Conservation (phyloP, 2,113 vertebrate species). For the Micronycteris hirsuta region DNA sequence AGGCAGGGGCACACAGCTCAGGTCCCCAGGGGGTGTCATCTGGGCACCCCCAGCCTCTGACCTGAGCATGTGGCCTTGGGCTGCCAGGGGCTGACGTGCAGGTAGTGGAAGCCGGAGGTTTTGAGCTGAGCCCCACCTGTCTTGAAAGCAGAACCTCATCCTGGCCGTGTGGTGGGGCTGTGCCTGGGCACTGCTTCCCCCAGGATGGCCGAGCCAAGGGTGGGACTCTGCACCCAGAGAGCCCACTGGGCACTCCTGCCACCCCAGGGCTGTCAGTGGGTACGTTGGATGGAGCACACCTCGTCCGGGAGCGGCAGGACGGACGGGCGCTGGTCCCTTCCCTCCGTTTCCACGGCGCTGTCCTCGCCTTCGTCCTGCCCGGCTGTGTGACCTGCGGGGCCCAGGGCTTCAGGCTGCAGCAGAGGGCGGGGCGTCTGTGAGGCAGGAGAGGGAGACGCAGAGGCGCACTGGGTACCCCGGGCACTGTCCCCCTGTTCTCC, state of each 20-base stretch:
- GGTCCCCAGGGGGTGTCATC: neutral
- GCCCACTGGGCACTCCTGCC: neutral
- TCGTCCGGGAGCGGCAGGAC: fast-evolving
- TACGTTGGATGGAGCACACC: fast-evolving
- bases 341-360: fast-evolving
- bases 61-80: neutral
- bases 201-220: neutral
- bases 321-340: fast-evolving
- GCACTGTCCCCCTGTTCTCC: neutral
- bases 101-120: neutral
- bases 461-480: neutral
- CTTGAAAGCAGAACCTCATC: neutral
- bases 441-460: too few species aligned
- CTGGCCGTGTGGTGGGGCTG: neutral
- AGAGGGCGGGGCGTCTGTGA: neutral
- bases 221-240: neutral
- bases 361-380: neutral
- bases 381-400: too few species aligned
- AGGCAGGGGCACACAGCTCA: too few species aligned
- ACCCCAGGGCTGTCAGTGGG: fast-evolving
- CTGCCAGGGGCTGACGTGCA: neutral
- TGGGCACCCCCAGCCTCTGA: neutral
- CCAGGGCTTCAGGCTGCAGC: neutral
- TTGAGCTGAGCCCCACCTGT: neutral
- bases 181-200: neutral